Base-by-base conservation (phyloP, 2,113 vertebrate genomes). In the Caranx melampygus region DNA sequence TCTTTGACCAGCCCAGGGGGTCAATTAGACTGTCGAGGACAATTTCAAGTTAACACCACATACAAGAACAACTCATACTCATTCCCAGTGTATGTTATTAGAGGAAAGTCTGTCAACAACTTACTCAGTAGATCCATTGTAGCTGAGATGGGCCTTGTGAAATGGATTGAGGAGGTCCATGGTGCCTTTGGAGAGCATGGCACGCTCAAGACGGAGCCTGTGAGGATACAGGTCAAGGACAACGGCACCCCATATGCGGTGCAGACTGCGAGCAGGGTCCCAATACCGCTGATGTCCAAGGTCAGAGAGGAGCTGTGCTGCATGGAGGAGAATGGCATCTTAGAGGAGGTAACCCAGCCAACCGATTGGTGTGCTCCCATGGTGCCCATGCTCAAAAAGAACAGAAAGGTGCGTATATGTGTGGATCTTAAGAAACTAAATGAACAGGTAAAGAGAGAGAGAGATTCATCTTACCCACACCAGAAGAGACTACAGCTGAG, bases 171-270 rank as follows among this genome's bases (percentile, higher is more conserved):
- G n/a, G n/a, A n/a, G n/a, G n/a, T n/a, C n/a, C n/a, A n/a, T n/a
- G n/a, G n/a, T n/a, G 11, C 37, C 3, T n/a, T 20, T 1, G 15
- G 26, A 9, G 57, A 82, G 34, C 65, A 51, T 37, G n/a, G 51
- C 9, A 71, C 65, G 5, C 14, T 71, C 21, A 82, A 70, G 40
- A 65, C 66, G n/a, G 79, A 71, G 58, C 65, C 65, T 9, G 79
- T 75, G 1, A 63, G 44, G 45, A 70, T 69, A 2, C 1, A 45
- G 18, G 14, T 72, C 14, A 72, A 26, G 26, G 44, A 61, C 0
- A 11, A 61, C 68, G 57, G 47, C 20, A 11, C 51, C 3, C 60
- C 68, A 49, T 40, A 72, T 34, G 44, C 58, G 9, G 60, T 72
- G 7, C 16, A 66, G 18, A 31, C 60, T n/a, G 63, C 52, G 7